Base-by-base conservation (phyloP, 2,797 vertebrate species). In the Thalassophryne amazonica region DNA sequence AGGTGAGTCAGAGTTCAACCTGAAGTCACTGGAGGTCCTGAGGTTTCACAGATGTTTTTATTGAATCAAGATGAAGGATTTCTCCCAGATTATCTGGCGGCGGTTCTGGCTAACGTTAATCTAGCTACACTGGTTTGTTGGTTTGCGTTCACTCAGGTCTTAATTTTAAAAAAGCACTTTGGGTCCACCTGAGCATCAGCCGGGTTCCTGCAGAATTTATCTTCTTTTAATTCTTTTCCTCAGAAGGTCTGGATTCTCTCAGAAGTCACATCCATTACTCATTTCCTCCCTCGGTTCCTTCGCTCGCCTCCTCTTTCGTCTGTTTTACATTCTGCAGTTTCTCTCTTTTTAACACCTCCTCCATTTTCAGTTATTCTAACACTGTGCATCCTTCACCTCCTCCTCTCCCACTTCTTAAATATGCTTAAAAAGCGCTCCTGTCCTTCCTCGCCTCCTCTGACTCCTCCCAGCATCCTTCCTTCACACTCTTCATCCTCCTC, bases 121-220 rank as follows among this genome's bases (percentile, higher is more conserved):
- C 9, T 49, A 33, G 41, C 52, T 47, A 20, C 67, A 69, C 15
- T 31, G 19, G 56, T 68, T 70, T 53, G 69, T 2, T 1, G 25
- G 40, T 24, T 29, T 2, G 35, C 41, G 32, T 69, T 37, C 3
- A 45, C n/a, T 16, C 21, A 2, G 1, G 32, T 49, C 21, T 46
- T 41, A 2, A 31, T 64, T 15, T 41, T 4, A 37, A 32, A 50
- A 55, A 20, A 4, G 5, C 5, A 4, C n/a, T n/a, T n/a, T n/a
- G n/a, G n/a, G n/a, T n/a, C n/a, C n/a, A n/a, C n/a, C n/a, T n/a
- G n/a, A n/a, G n/a, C n/a, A n/a, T n/a, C n/a, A n/a, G n/a, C n/a
- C n/a, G n/a, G n/a, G n/a, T n/a, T n/a, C n/a, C n/a, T n/a, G n/a
- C n/a, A n/a, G n/a, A n/a, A n/a, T n/a, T n/a, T n/a, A n/a, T n/a